Evolutionary conservation across 2,797 vertebrate genomes (phyloP).

Genomic region (Setipinna tenuifilis): DNA sequence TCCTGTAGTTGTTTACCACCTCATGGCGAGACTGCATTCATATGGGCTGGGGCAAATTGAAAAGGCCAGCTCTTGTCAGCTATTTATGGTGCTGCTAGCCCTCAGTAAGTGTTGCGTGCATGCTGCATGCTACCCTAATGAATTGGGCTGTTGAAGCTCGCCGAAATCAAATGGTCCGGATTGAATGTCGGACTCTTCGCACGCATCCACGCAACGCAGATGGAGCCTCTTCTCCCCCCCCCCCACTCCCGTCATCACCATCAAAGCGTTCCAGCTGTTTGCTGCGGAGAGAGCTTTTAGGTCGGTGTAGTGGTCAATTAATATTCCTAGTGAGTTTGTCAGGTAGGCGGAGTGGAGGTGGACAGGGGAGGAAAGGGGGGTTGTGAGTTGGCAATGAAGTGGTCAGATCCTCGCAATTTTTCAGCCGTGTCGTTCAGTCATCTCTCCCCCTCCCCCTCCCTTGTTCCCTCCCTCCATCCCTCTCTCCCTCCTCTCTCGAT

Average conservation of each 20-base stretch:
- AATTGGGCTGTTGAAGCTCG: neutral
- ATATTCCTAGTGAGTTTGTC: neutral
- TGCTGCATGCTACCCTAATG: neutral
- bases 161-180: conserved; percentile 1
- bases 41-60: neutral
- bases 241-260: neutral
- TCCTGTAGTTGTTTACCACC: neutral
- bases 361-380: neutral
- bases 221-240: neutral
- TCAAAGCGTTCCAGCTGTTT: neutral
- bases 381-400: neutral
- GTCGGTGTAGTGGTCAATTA: neutral
- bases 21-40: neutral
- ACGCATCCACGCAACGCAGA: too few relatives aligned
- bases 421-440: neutral
- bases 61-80: neutral
- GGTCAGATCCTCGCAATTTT: neutral
- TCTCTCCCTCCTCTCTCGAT: neutral
- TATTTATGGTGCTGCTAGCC: neutral
- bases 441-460: neutral
- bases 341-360: neutral
- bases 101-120: neutral
- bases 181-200: conserved; percentile 9
- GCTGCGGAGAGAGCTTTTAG: neutral
- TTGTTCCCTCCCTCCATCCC: neutral